Evolutionary conservation across 2,113 vertebrate species (phyloP), one percentile per base, ranked within the genome.

Genomic region (Macaca nemestrina): DNA sequence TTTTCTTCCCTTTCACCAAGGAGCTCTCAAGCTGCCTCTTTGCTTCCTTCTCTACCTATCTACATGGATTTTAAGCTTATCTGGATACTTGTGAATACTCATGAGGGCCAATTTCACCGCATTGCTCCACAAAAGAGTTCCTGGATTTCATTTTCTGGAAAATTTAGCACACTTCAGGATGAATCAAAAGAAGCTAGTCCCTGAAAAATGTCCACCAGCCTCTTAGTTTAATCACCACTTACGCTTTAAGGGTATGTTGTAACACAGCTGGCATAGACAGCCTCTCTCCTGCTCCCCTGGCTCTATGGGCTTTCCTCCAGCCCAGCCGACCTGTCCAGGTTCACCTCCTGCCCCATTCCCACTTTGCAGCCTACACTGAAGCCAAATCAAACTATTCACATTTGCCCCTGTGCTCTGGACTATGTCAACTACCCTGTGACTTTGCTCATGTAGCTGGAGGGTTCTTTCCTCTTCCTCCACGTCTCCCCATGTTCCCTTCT

Each of bases 361-460:
- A 20, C 68, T 18, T 25, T 83, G 22, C 22, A 17, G 40, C 6
- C 30, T 16, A 17, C 6, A 50, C 18, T 13, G 16, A 84, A 79
- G 52, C 55, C 90, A 95, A 95, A 92, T 94, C 79, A 95, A 97
- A 92, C 61, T 75, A 92, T 67, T 96, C 52, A 68, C 85, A 55
- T 16, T 32, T 79, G 32, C 61, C 38, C 43, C 72, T 13, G 14
- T 67, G 25, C 6, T 38, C 17, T 27, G 43, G 48, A 27, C 5
- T 48, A 8, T 55, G 18, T 25, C 61, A 25, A 83, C 18, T 38
- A 17, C 20, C 57, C 59, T 27, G 30, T 38, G n/a, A 78, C 73
- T 57, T 76, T 55, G 43, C 32, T 72, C 27, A 30, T 8, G 10
- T 57, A 6, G 4, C 14, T 50, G 12, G 3, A 90, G 22, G 7